These are phyloP conservation scores for Temnothorax unifasciatus DNA, from an alignment of 2,888 invertebrate species.

Conservation along the genomic window DNA sequence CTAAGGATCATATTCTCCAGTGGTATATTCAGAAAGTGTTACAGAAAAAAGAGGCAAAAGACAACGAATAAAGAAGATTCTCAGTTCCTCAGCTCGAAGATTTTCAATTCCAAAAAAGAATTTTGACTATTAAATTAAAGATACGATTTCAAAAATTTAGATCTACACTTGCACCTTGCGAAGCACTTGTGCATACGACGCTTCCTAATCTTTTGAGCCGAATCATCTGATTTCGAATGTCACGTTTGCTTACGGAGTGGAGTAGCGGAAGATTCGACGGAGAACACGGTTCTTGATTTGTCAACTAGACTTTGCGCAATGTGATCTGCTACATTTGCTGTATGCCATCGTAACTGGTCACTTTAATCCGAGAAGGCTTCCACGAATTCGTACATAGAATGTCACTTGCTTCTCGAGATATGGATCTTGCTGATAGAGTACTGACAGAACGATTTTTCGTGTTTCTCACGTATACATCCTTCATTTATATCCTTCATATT, in stretches of 20 bases:
- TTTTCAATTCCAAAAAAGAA: neutral
- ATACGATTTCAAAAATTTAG: neutral
- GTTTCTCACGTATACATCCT: neutral
- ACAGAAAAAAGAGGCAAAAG: neutral
- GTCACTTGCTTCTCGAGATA: constrained; percentile 65
- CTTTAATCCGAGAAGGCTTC: constrained; percentile 80
- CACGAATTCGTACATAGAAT: constrained; percentile 80
- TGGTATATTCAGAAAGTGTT: neutral
- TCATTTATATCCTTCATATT: neutral
- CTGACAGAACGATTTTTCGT: constrained; percentile 9
- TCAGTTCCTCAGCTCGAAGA: neutral
- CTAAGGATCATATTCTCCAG: neutral
- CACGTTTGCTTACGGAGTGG: constrained; percentile 34
- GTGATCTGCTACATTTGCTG: constrained; percentile 68
- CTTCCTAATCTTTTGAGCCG: neutral
- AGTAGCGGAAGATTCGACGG: constrained; percentile 26
- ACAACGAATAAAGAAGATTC: neutral
- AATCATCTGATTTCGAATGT: constrained; percentile 42
- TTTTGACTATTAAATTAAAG: constrained; percentile 5
- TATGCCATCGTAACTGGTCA: constrained; percentile 74
- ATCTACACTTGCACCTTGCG: neutral
- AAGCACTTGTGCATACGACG: constrained; percentile 5
- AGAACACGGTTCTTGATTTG: constrained; percentile 64
- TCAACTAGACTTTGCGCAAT: constrained; percentile 71
- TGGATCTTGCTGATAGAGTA: constrained; percentile 42